Evolutionary conservation across 2,113 vertebrate species (phyloP).

Genomic region (Laterallus jamaicensis): DNA sequence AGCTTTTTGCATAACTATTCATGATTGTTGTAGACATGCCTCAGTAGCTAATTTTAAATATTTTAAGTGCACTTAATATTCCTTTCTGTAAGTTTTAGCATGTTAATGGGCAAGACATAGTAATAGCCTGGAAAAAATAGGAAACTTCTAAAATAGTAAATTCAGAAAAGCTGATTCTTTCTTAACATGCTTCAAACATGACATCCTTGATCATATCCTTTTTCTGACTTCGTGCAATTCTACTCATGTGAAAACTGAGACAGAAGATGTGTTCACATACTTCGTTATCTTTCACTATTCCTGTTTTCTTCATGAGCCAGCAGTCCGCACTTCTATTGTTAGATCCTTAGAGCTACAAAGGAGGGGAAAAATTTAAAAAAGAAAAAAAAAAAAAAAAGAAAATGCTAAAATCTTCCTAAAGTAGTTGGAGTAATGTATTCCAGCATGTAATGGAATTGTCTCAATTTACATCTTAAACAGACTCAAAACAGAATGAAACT

Average conservation of each 20-base stretch:
- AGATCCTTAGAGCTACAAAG: neutral
- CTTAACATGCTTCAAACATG: neutral
- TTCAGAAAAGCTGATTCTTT: neutral
- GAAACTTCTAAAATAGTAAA: neutral
- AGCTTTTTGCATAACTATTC: neutral
- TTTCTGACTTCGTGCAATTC: neutral
- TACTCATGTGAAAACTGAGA: neutral
- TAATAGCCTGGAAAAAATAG: neutral
- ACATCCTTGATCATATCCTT: neutral
- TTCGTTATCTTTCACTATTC: neutral
- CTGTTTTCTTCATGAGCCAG: neutral
- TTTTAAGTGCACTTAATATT: neutral
- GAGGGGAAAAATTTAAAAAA: neutral
- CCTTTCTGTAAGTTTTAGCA: neutral
- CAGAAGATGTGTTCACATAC: neutral
- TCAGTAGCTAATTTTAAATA: neutral
- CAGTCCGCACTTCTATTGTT: neutral
- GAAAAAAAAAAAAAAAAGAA: neutral
- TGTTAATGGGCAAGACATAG: neutral
- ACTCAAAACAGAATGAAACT: constrained; percentile 99
- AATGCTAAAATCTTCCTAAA: neutral
- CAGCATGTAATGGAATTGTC: constrained; percentile 18
- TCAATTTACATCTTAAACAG: constrained; percentile 72
- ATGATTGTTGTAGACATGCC: neutral
- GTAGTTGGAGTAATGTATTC: neutral